Conservation (phyloP, 2,888 invertebrate genomes). For the Nomada lathburiana region DNA sequence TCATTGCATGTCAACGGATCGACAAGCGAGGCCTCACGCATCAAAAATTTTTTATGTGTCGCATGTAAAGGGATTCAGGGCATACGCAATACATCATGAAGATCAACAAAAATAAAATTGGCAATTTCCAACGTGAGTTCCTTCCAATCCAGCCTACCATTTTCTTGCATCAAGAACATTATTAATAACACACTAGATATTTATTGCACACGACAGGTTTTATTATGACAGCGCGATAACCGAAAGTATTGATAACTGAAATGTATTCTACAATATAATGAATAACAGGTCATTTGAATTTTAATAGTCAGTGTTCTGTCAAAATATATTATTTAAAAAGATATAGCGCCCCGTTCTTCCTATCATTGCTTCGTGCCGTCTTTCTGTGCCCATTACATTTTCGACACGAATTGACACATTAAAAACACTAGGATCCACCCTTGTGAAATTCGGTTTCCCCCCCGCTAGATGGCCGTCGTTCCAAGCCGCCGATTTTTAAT, state of each 20-base stretch:
- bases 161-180: not conserved
- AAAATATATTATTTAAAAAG: not conserved
- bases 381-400: not conserved
- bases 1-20: not conserved
- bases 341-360: not conserved
- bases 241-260: not conserved
- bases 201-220: not conserved
- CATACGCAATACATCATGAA: slow-evolving; percentile 43
- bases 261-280: not conserved
- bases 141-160: not conserved
- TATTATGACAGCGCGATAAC: too few relatives aligned
- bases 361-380: not conserved
- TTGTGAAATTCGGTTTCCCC: not conserved
- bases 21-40: not conserved
- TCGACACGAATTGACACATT: not conserved
- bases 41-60: slow-evolving; percentile 12
- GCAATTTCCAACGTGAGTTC: slow-evolving; percentile 51
- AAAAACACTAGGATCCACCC: not conserved
- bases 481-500: not conserved
- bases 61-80: not conserved
- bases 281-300: not conserved
- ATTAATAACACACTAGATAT: too few relatives aligned
- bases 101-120: slow-evolving; percentile 51
- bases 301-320: not conserved
- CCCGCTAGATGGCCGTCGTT: not conserved